phyloP scores from a whole-genome alignment of 1,140 invertebrate species.

The Drosophila kohkoa region DNA sequence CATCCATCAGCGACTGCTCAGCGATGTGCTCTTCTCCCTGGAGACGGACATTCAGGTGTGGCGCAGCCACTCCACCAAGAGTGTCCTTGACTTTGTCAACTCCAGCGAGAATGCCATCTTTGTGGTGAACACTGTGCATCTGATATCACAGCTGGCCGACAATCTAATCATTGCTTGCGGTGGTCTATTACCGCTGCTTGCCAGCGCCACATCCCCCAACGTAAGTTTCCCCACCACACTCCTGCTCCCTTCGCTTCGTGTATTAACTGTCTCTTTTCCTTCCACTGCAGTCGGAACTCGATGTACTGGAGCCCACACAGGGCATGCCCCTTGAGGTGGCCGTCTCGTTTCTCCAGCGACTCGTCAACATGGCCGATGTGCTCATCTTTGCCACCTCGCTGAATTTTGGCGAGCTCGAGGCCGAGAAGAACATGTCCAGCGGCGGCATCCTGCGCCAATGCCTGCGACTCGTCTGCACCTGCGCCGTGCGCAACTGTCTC shows the following conservation, averaged over 20 bases:
- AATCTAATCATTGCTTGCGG: conserved; percentile 99
- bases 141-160: conserved; percentile 99
- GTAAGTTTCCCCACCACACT: conserved; percentile 87
- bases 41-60: conserved; percentile 98
- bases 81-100: conserved; percentile 99
- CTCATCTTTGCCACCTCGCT: conserved; percentile 98
- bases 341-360: conserved; percentile 97
- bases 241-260: too few species aligned
- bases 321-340: conserved; percentile 99
- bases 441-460: conserved; percentile 99
- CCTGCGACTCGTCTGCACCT: conserved; percentile 97
- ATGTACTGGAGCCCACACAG: conserved; percentile 99
- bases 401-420: conserved; percentile 98
- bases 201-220: conserved; percentile 99
- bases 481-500: conserved; percentile 98
- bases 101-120: conserved; percentile 99
- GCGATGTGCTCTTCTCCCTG: conserved; percentile 98
- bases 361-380: conserved; percentile 99
- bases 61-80: conserved; percentile 97
- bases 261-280: too few species aligned
- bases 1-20: conserved; percentile 98
- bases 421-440: conserved; percentile 99
- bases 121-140: conserved; percentile 99
- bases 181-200: conserved; percentile 97
- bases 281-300: conserved; percentile 94